These are phyloP conservation scores for Amazona vittata DNA, from an alignment of 2,113 vertebrate genomes.

Conservation along the genomic window DNA sequence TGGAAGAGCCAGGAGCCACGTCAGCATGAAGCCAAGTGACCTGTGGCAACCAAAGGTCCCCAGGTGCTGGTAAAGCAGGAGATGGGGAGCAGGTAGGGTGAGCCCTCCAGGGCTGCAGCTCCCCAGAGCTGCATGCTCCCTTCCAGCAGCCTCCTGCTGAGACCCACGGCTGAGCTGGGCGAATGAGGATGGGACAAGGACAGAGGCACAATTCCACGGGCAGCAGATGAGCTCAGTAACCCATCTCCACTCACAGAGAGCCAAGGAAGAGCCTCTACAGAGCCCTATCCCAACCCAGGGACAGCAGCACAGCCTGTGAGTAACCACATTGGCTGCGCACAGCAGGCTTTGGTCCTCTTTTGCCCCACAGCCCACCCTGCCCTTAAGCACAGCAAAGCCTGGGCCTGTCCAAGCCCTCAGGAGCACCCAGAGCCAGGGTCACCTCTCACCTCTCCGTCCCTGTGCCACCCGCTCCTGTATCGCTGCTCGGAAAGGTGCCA, in stretches of 20 bases:
- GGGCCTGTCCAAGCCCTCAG: background rate
- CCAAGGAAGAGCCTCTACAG: background rate
- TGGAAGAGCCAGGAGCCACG: background rate
- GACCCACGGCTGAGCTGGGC: background rate
- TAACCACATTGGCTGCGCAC: background rate
- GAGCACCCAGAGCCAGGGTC: background rate
- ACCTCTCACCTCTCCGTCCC: constrained; percentile 74
- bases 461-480: constrained; percentile 86
- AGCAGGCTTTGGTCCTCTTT: background rate
- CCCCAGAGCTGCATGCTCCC: background rate
- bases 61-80: background rate
- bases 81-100: background rate
- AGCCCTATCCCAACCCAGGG: background rate
- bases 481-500: constrained; percentile 91
- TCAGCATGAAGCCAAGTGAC: background rate
- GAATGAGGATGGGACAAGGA: background rate
- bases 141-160: background rate
- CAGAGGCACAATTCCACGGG: background rate
- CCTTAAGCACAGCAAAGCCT: background rate
- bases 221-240: background rate
- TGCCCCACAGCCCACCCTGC: background rate
- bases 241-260: background rate
- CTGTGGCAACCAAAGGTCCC: background rate
- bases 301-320: background rate
- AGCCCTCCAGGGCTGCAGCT: background rate